Evolutionary conservation across 1,140 invertebrate genomes (phyloP).

Genomic region (Trichonephila clavata): DNA sequence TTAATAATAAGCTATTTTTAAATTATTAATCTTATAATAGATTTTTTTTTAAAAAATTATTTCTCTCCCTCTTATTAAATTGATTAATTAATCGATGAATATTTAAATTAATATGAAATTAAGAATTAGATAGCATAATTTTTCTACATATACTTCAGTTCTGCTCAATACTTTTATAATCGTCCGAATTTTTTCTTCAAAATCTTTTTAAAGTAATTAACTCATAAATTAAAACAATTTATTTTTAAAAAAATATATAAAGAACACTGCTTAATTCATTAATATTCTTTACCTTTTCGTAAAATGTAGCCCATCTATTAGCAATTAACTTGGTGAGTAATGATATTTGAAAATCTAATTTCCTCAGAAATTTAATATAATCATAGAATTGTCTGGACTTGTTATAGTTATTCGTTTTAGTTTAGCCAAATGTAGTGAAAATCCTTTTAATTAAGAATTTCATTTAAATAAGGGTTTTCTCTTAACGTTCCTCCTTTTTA

Average conservation of each 20-base stretch:
- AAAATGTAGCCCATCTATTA: background rate
- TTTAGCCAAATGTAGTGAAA: background rate
- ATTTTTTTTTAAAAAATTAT: too few species aligned
- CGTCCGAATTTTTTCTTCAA: background rate
- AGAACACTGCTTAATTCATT: too few species aligned
- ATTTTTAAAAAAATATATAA: background rate
- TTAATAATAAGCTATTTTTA: too few species aligned
- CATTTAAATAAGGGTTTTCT: slow-evolving; percentile 60
- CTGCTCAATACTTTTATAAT: too few species aligned
- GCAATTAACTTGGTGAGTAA: background rate
- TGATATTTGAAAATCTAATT: background rate
- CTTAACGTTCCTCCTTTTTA: background rate
- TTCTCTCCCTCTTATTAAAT: too few species aligned
- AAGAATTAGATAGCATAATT: too few species aligned
- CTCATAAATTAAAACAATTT: background rate
- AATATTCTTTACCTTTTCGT: too few species aligned
- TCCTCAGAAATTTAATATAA: background rate
- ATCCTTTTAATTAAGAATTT: slow-evolving; percentile 66
- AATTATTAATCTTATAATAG: too few species aligned
- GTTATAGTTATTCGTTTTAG: background rate
- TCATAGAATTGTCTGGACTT: background rate
- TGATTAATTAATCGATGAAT: too few species aligned
- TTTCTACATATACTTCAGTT: too few species aligned
- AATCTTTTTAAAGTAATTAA: background rate
- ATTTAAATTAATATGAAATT: too few species aligned